Evolutionary conservation across 2,888 invertebrate genomes (phyloP).

Genomic region (Eustalomyia histrio): DNA sequence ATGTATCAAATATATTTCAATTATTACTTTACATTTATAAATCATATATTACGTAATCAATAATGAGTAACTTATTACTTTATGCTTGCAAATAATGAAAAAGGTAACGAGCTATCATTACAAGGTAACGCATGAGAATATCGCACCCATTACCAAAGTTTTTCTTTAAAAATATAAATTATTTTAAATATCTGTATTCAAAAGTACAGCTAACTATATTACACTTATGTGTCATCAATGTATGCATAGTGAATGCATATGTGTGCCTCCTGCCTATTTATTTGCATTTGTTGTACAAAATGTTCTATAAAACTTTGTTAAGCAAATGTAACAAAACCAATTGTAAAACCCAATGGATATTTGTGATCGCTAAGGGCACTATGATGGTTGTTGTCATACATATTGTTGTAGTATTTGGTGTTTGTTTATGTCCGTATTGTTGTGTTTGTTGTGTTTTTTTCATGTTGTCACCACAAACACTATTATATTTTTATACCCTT

Average conservation of each 20-base stretch:
- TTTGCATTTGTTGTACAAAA: constrained; percentile 2
- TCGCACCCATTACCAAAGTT: too few species aligned
- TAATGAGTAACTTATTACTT: too few species aligned
- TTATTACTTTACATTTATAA: too few species aligned
- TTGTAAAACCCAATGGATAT: constrained; percentile 51
- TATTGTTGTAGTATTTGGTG: constrained; percentile 9
- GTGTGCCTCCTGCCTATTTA: too few species aligned
- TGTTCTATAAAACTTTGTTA: constrained; percentile 52
- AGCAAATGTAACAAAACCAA: constrained; percentile 55
- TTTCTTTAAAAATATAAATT: too few species aligned
- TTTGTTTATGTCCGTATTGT: background rate
- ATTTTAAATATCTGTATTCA: too few species aligned
- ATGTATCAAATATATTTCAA: too few species aligned
- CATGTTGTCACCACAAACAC: background rate
- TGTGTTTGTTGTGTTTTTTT: background rate
- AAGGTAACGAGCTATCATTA: too few species aligned
- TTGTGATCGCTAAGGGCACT: constrained; percentile 48
- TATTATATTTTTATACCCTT: background rate
- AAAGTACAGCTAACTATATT: too few species aligned
- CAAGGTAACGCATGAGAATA: too few species aligned
- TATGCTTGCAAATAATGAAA: too few species aligned
- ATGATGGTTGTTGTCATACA: constrained; percentile 45
- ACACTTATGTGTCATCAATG: background rate
- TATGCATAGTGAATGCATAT: background rate
- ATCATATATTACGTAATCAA: too few species aligned